These are phyloP conservation scores for Rostratula benghalensis DNA, from an alignment of 2,113 vertebrate species.

Conservation along the genomic window DNA sequence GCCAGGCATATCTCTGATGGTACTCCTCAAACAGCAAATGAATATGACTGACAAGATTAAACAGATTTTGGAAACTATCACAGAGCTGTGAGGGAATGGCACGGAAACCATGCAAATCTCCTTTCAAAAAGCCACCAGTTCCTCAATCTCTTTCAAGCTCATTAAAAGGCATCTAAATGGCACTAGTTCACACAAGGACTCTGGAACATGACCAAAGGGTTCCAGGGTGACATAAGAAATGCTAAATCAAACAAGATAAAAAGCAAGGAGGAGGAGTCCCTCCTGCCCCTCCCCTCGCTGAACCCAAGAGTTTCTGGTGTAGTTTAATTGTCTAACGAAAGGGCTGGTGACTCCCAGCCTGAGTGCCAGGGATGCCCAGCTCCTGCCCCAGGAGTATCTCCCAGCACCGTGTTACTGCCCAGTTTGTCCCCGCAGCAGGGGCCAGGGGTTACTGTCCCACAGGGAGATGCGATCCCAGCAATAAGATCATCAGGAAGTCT, in stretches of 20 bases:
- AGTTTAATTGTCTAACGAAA: background rate
- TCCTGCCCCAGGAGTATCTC: background rate
- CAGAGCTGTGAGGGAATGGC: background rate
- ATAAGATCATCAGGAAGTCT: background rate
- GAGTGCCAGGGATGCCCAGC: background rate
- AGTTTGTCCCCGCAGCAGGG: background rate
- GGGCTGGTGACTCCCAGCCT: background rate
- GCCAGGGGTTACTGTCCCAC: background rate
- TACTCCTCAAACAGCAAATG: background rate
- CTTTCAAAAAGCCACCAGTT: background rate
- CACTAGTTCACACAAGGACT: background rate
- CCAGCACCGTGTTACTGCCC: fast-evolving
- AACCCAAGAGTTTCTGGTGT: background rate
- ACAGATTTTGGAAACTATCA: background rate
- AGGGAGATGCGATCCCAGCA: background rate
- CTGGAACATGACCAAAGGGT: background rate
- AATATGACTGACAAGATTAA: background rate
- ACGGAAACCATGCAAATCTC: background rate
- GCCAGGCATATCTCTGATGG: background rate
- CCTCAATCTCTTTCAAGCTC: background rate
- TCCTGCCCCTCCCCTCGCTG: background rate
- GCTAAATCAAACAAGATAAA: background rate
- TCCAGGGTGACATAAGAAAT: background rate
- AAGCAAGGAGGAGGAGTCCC: background rate
- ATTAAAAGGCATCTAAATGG: background rate